Evolutionary conservation across 2,888 invertebrate species (phyloP).

Genomic region (Lepidochrysops patricia): DNA sequence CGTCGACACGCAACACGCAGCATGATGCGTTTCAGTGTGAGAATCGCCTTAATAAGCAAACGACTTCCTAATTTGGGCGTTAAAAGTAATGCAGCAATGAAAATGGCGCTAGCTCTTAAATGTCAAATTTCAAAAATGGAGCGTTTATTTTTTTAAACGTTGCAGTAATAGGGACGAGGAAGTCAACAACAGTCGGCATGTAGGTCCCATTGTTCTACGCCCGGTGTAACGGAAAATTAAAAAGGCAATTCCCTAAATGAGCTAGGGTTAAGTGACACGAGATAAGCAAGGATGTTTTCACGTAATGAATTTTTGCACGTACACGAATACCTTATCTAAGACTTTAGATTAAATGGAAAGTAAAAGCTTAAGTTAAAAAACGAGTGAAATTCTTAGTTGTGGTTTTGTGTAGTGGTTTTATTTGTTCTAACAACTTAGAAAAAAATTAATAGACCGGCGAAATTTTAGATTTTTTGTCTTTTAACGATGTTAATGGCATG

Average conservation of each 20-base stretch:
- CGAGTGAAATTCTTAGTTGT: too few relatives aligned
- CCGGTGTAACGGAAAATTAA: conserved; percentile 58
- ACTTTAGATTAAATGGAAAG: not conserved
- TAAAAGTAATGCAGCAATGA: too few relatives aligned
- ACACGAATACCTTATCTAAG: not conserved
- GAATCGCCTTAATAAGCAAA: too few relatives aligned
- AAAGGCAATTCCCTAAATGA: conserved; percentile 63
- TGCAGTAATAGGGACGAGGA: not conserved
- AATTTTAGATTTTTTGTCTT: too few relatives aligned
- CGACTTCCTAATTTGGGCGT: too few relatives aligned
- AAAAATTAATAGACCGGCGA: too few relatives aligned
- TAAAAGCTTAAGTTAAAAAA: not conserved
- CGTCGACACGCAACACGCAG: too few relatives aligned
- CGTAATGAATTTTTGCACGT: conserved; percentile 19
- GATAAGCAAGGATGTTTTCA: conserved; percentile 24
- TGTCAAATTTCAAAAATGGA: not conserved
- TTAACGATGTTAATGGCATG: too few relatives aligned
- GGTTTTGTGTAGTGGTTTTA: too few relatives aligned
- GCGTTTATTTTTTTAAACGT: not conserved
- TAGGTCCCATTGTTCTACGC: conserved; percentile 30
- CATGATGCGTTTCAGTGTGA: too few relatives aligned
- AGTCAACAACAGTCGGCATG: conserved; percentile 19
- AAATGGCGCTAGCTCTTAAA: not conserved
- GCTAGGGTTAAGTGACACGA: conserved; percentile 36
- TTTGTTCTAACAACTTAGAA: too few relatives aligned